Evolutionary conservation across 2,888 invertebrate genomes (phyloP).

Genomic region (Copidosoma aretas): DNA sequence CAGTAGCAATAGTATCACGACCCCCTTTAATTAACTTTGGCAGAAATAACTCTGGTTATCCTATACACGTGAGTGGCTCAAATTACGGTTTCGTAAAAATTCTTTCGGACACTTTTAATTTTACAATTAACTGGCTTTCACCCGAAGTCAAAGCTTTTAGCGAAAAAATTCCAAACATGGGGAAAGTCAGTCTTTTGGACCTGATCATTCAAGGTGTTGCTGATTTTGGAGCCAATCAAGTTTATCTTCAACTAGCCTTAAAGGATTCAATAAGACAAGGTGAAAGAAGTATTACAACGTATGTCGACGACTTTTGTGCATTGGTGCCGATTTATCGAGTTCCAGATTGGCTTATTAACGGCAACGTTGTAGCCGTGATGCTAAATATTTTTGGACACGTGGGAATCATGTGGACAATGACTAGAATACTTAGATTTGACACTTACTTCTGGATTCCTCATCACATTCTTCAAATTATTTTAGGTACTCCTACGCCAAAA

Average conservation of each 20-base stretch:
- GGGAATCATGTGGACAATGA: not conserved
- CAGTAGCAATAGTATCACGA: not conserved
- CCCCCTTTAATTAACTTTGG: conserved; percentile 1
- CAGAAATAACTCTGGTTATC: not conserved
- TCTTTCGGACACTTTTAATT: conserved; percentile 8
- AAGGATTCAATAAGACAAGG: not conserved
- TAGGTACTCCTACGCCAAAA: not conserved
- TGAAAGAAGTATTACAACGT: not conserved
- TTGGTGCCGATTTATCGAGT: conserved; percentile 1
- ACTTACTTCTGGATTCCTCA: not conserved
- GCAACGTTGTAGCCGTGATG: not conserved
- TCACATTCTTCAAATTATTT: not conserved
- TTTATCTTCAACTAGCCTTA: not conserved
- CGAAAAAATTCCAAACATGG: not conserved
- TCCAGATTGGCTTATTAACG: conserved; percentile 2
- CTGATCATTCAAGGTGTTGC: not conserved
- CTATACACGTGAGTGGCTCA: conserved; percentile 4
- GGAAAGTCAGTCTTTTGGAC: not conserved
- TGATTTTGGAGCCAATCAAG: conserved; percentile 10
- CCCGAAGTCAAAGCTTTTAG: not conserved
- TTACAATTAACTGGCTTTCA: not conserved
- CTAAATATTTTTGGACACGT: not conserved
- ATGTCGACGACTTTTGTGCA: not conserved
- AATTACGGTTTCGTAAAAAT: not conserved
- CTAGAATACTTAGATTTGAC: conserved; percentile 3